Base-by-base conservation (phyloP, 2,797 vertebrate species). In the Parotocinclus haroldoi region DNA sequence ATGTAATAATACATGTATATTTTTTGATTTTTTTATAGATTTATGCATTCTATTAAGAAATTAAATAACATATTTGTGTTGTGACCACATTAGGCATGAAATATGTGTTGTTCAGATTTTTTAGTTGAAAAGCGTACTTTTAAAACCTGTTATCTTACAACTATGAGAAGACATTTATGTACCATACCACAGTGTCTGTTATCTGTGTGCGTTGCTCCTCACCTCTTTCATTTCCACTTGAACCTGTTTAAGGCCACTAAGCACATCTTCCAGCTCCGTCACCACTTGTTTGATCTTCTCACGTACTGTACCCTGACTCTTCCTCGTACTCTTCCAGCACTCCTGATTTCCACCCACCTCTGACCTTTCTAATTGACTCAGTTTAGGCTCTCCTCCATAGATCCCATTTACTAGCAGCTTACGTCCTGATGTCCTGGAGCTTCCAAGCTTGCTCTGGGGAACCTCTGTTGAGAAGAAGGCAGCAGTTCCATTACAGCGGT, bases 151-250 rank as follows among this genome's bases (percentile, higher is more conserved):
- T n/a, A 18, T 13, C 12, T 3, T 48, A 9, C 44, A 36, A 3
- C 13, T 49, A 46, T 40, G 7, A 27, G 9, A 49, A 51, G 45
- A 9, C 52, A 37, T 7, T 9, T 17, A 50, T 38, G 14, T 7
- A 9, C 42, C 10, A 27, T 40, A 18, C 14, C 9, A 46, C 42
- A 58, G 55, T 0, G 12, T 66, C 12, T 12, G 9, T 14, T 8
- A 38, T 6, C 16, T 19, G 40, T 37, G 37, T 14, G 9, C 1
- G 7, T 58, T 37, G 27, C 27, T 5, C 48, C 13, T 38, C 46
- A 92, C 91, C 90, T 92, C 90, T 85, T 89, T 91, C 90, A 92
- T 92, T 83, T 92, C 91, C 72, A 86, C 73, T 46, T 91, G 91
- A 78, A 92, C 90, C 83, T 90, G 88, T 83, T 92, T 92, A 76